phyloP scores from a whole-genome alignment of 2,888 invertebrate species.

The Tupiocoris notatus region DNA sequence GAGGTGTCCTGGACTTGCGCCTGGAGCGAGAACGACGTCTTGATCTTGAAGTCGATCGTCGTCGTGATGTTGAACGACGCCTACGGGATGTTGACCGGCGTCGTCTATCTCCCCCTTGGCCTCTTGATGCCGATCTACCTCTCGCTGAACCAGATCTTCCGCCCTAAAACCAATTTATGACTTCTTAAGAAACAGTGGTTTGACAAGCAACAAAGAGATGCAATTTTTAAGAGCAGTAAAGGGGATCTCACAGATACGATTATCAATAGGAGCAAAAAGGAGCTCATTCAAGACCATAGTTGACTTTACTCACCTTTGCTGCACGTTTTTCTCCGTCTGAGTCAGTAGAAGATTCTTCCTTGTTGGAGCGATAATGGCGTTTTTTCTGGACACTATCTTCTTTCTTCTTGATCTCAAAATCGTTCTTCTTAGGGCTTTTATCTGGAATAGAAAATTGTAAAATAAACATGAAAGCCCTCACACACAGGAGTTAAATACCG shows the following conservation, averaged over 20 bases:
- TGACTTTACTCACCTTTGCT: slow-evolving; percentile 12
- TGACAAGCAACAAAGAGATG: too few relatives aligned
- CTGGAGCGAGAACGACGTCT: slow-evolving; percentile 33
- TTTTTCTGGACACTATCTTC: slow-evolving; percentile 82
- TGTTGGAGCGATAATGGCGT: slow-evolving; percentile 78
- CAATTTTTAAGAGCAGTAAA: too few relatives aligned
- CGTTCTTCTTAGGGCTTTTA: slow-evolving; percentile 55
- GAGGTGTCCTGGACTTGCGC: slow-evolving; percentile 8
- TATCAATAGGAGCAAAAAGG: too few relatives aligned
- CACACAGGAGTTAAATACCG: too few relatives aligned
- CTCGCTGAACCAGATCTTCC: background rate
- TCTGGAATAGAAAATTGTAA: slow-evolving; percentile 42
- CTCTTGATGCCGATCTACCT: slow-evolving; percentile 29
- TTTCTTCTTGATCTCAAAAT: slow-evolving; percentile 73
- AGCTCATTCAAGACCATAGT: too few relatives aligned
- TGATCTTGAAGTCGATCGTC: slow-evolving; percentile 19
- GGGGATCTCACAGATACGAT: too few relatives aligned
- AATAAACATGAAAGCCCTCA: too few relatives aligned
- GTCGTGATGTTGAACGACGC: slow-evolving; percentile 10
- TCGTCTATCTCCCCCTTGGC: slow-evolving; percentile 14
- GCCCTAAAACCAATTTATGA: too few relatives aligned
- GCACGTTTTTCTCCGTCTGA: slow-evolving; percentile 60
- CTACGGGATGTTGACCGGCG: slow-evolving; percentile 36
- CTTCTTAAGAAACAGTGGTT: too few relatives aligned
- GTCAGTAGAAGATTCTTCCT: slow-evolving; percentile 73